Evolutionary conservation across 2,888 invertebrate species (phyloP).

Genomic region (Apotomis capreana): DNA sequence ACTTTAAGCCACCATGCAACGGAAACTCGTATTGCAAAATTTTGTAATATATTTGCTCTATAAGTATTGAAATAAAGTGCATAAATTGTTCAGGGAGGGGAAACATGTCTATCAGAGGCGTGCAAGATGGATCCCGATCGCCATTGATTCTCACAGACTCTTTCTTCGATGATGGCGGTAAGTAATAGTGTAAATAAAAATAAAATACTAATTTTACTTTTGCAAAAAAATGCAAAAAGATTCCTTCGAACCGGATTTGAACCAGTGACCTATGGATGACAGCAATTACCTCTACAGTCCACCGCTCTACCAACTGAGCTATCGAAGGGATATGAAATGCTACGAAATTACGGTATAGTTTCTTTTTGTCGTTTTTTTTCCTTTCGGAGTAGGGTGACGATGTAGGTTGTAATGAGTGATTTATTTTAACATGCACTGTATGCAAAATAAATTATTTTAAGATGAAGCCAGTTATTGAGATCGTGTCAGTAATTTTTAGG

Average conservation of each 20-base stretch:
- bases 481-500: no score
- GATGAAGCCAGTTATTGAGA: not conserved
- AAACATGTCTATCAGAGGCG: constrained; percentile 75
- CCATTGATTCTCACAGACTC: constrained; percentile 74
- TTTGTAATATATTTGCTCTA: constrained; percentile 1
- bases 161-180: constrained; percentile 77
- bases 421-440: not conserved
- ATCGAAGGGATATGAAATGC: not conserved
- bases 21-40: constrained; percentile 35
- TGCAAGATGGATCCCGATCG: constrained; percentile 74
- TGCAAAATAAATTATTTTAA: constrained; percentile 4
- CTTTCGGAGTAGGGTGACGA: constrained; percentile 52
- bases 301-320: constrained; percentile 52
- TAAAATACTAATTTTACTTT: not conserved
- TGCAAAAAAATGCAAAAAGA: constrained; percentile 51
- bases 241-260: constrained; percentile 85
- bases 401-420: constrained; percentile 14
- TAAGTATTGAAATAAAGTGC: constrained; percentile 2
- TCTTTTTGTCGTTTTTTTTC: not conserved
- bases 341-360: constrained; percentile 52
- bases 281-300: constrained; percentile 47
- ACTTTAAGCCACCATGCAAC: constrained; percentile 12
- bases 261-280: constrained; percentile 85
- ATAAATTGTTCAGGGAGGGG: constrained; percentile 37
- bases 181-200: constrained; percentile 48